Conservation (phyloP, 2,113 vertebrate genomes). For the Salvelinus namaycush region DNA sequence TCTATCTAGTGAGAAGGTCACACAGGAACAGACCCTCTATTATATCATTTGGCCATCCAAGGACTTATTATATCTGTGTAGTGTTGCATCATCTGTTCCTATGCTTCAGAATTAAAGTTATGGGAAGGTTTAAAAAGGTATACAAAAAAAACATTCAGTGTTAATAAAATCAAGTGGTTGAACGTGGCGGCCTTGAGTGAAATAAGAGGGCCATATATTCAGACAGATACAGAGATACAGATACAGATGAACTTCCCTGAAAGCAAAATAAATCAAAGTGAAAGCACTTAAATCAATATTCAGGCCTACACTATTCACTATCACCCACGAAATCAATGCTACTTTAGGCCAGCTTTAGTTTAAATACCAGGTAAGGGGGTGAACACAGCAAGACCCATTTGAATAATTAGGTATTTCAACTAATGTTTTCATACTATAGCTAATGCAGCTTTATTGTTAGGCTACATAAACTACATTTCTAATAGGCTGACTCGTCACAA, state of each 20-base stretch:
- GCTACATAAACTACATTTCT: neutral
- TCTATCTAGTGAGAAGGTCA: slow-evolving; percentile 71
- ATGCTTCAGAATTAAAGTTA: slow-evolving; percentile 6
- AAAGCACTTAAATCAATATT: too few relatives aligned
- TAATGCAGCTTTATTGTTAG: neutral
- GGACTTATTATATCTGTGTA: slow-evolving; percentile 22
- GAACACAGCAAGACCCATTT: too few relatives aligned
- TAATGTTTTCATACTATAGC: too few relatives aligned
- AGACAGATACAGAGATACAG: neutral
- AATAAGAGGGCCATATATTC: neutral
- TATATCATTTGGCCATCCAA: slow-evolving; percentile 33
- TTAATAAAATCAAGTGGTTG: neutral
- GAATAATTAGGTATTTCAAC: too few relatives aligned
- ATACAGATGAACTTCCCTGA: too few relatives aligned
- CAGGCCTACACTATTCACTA: too few relatives aligned
- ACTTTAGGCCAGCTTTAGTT: too few relatives aligned
- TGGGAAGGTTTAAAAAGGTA: neutral
- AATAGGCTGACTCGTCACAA: neutral
- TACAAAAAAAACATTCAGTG: neutral
- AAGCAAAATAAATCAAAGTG: neutral
- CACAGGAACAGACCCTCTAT: slow-evolving; percentile 31
- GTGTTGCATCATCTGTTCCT: slow-evolving; percentile 7
- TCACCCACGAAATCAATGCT: too few relatives aligned
- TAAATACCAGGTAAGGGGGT: too few relatives aligned
- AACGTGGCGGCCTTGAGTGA: neutral